phyloP scores from a whole-genome alignment of 2,888 invertebrate genomes.

The Troides helena region DNA sequence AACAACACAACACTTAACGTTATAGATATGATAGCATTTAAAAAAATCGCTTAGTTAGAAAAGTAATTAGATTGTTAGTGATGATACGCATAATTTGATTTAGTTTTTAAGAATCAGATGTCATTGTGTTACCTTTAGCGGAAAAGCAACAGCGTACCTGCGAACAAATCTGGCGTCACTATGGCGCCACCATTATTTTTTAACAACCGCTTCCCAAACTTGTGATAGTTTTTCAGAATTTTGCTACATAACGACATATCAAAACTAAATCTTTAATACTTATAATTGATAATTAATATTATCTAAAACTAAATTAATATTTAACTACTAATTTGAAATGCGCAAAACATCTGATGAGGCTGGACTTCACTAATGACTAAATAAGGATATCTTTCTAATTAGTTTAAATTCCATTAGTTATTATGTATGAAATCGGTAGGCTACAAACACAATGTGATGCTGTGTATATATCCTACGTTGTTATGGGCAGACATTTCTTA shows the following conservation, averaged over 20 bases:
- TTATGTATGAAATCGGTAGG: too few species aligned
- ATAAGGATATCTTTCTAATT: too few species aligned
- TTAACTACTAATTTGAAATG: too few species aligned
- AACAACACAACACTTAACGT: background rate
- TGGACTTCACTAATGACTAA: background rate
- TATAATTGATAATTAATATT: too few species aligned
- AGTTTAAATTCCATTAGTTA: too few species aligned
- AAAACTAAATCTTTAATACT: too few species aligned
- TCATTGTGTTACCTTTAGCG: constrained; percentile 26
- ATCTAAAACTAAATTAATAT: too few species aligned
- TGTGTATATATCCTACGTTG: too few species aligned
- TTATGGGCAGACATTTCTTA: too few species aligned
- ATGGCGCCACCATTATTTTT: constrained; percentile 60
- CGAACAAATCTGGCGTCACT: constrained; percentile 52
- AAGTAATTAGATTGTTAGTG: background rate
- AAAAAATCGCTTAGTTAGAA: background rate
- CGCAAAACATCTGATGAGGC: too few species aligned
- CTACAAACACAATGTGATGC: too few species aligned
- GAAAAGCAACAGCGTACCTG: constrained; percentile 48
- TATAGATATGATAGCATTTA: background rate
- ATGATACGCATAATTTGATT: constrained; percentile 20
- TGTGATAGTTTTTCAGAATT: background rate
- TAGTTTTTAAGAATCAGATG: constrained; percentile 27
- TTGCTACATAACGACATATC: too few species aligned
- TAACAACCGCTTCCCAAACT: constrained; percentile 47